These are phyloP conservation scores for Conus canariensis DNA, from an alignment of 2,888 invertebrate species.

Conservation along the genomic window DNA sequence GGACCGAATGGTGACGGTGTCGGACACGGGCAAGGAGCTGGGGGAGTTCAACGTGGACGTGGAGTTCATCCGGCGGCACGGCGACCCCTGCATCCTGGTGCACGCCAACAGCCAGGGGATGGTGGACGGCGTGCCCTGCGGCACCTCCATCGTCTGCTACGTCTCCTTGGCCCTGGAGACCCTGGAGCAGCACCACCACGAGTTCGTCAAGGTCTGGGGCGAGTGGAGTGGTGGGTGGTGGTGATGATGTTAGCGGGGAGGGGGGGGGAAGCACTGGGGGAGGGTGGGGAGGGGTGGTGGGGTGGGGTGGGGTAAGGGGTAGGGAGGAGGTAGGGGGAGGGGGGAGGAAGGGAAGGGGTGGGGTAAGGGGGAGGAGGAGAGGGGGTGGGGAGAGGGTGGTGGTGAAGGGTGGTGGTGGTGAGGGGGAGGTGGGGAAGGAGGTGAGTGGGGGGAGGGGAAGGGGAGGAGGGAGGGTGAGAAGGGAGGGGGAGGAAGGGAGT, in stretches of 20 bases:
- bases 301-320: background rate
- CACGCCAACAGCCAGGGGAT: conserved; percentile 78
- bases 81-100: conserved; percentile 74
- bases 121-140: conserved; percentile 78
- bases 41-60: conserved; percentile 76
- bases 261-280: background rate
- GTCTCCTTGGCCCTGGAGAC: conserved; percentile 74
- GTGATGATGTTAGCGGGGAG: background rate
- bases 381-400: background rate
- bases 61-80: conserved; percentile 57
- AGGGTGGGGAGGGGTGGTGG: background rate
- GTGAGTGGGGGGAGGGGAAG: too few relatives aligned
- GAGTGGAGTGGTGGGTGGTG: background rate
- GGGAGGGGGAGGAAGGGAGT: background rate
- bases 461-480: too few relatives aligned
- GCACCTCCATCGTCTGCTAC: conserved; percentile 78
- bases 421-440: background rate
- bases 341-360: background rate
- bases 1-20: conserved; percentile 75
- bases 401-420: background rate
- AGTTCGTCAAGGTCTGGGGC: conserved; percentile 76
- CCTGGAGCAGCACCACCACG: conserved; percentile 78
- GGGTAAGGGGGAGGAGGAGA: too few relatives aligned
- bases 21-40: conserved; percentile 77
- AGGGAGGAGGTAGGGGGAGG: background rate